Base-by-base conservation (phyloP, 2,797 vertebrate genomes). In the Thaleichthys pacificus region DNA sequence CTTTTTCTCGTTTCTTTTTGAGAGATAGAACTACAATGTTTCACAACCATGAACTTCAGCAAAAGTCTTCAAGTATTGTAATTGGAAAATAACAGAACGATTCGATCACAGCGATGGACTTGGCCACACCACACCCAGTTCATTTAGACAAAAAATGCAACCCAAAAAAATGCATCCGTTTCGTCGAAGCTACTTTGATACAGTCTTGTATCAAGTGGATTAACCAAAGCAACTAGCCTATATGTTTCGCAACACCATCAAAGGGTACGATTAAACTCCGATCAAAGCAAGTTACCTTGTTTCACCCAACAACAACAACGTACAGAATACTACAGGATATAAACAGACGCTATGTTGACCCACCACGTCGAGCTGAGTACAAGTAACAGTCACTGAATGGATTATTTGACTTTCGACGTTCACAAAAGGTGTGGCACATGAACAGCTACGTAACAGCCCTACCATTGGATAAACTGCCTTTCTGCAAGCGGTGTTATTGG, bases 391-490 rank as follows among this genome's bases (percentile, higher is more conserved):
- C 2, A 26, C 3, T 26, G 24, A 61, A 28, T 24, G 7, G 7
- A n/a, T 5, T 19, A 56, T 26, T 24, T 61, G 22, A 56, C 51
- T 56, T 56, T 61, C 22, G 58, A 26, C 22, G 2, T n/a, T 11
- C 19, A 56, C 28, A 71, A 70, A 73, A 72, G 70, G 80, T 77
- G 74, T 60, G 73, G 77, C 73, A 38, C n/a, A 9, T 19, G 24
- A 2, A 42, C 11, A 30, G 26, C 67, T 47, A 47, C 42, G 28
- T 49, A 38, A 35, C 49, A 69, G 54, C 51, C 65, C 28, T 7
- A 28, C 68, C 19, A 86, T 82, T 84, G 80, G 78, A 70, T 56
- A 24, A 49, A 60, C 30, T 14, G 15, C 3, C 24, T 35, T 68
- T 5, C 15, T 2, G 64, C 21, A 11, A 51, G 24, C 22, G 51